phyloP scores from a whole-genome alignment of 2,113 vertebrate genomes.

The Tor tambroides region DNA sequence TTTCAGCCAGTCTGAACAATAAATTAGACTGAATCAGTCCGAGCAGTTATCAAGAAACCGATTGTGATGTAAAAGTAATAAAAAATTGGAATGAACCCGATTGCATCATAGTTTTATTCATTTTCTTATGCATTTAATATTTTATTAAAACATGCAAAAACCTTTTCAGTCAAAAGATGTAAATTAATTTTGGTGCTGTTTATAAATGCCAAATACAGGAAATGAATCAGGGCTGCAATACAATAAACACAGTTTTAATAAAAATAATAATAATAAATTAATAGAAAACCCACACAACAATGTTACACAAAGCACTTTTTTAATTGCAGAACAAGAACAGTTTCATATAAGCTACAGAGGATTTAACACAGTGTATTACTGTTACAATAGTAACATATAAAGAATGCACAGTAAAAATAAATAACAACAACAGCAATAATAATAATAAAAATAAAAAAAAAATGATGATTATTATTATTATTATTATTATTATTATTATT shows the following conservation, averaged over 20 bases:
- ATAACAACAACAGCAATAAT: no score
- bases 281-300: no score
- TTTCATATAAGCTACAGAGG: background rate
- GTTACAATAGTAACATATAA: background rate
- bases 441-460: no score
- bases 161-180: background rate
- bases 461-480: no score
- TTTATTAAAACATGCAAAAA: background rate
- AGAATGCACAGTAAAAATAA: background rate
- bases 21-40: background rate
- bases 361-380: background rate
- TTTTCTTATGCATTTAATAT: background rate
- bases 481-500: no score
- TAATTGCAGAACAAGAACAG: no score
- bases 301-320: no score
- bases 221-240: background rate
- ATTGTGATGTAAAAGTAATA: background rate
- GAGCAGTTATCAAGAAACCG: background rate
- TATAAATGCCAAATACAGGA: background rate
- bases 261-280: background rate
- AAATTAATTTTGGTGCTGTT: background rate
- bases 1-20: background rate
- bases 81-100: background rate
- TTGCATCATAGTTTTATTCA: background rate
- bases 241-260: background rate